phyloP scores from a whole-genome alignment of 2,888 invertebrate species.

The Crematogaster levior region DNA sequence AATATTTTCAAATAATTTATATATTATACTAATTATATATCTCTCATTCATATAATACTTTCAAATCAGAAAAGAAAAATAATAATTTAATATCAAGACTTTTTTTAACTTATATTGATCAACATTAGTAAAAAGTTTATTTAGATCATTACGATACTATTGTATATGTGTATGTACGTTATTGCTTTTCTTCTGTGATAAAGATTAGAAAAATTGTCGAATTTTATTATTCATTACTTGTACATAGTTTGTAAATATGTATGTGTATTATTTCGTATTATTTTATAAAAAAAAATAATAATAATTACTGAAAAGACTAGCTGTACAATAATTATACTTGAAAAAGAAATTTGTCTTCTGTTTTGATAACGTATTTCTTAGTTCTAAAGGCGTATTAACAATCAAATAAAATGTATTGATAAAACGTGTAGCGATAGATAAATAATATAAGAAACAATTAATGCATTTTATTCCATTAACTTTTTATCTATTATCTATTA shows the following conservation, averaged over 20 bases:
- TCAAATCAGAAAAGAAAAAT: not conserved
- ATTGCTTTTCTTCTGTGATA: slow-evolving; percentile 52
- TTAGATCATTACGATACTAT: slow-evolving; percentile 3
- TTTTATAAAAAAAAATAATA: not conserved
- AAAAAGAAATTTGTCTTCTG: slow-evolving; percentile 49
- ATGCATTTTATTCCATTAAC: not conserved
- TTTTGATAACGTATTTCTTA: slow-evolving; percentile 44
- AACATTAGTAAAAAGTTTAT: slow-evolving; percentile 18
- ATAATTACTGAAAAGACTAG: slow-evolving; percentile 43
- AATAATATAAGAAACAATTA: not conserved
- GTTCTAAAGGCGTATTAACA: slow-evolving; percentile 65
- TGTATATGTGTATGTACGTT: not conserved
- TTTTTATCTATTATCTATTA: not conserved
- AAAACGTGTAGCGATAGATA: not conserved
- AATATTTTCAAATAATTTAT: slow-evolving; percentile 16
- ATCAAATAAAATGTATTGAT: slow-evolving; percentile 59
- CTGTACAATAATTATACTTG: slow-evolving; percentile 56
- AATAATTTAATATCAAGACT: not conserved
- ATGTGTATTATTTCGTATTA: not conserved
- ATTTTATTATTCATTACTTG: slow-evolving; percentile 45
- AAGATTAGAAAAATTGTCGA: slow-evolving; percentile 19
- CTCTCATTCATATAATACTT: not conserved
- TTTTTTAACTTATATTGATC: not conserved
- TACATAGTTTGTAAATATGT: slow-evolving; percentile 70
- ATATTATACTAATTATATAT: not conserved